These are phyloP conservation scores for Apostichopus japonicus DNA, from an alignment of 35 echinoderm and acorn worm species.

Conservation along the genomic window DNA sequence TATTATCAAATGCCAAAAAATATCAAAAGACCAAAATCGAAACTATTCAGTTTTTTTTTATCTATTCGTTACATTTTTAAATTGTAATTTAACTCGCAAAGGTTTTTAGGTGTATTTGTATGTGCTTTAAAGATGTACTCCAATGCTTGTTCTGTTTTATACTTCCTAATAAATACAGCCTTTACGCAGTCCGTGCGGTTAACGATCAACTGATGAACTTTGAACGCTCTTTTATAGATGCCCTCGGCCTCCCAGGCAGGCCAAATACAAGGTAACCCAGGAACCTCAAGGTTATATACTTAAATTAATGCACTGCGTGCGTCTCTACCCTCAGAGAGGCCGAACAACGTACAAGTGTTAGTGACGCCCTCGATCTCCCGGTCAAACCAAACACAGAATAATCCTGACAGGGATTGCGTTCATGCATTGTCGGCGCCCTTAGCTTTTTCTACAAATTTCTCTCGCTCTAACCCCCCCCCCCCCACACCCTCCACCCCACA, in stretches of 20 bases:
- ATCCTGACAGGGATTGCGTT: too few species aligned
- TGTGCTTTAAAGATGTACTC: not conserved
- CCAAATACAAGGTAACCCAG: conserved; percentile 53
- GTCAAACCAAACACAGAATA: too few species aligned
- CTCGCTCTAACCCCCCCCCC: too few species aligned
- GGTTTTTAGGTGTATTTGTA: not conserved
- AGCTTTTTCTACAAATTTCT: too few species aligned
- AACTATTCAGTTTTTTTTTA: not conserved
- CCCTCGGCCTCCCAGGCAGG: conserved; percentile 54
- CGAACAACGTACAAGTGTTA: too few species aligned
- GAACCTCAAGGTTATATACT: too few species aligned
- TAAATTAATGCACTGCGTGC: too few species aligned
- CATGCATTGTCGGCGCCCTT: too few species aligned
- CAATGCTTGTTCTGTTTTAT: not conserved
- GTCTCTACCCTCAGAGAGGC: too few species aligned
- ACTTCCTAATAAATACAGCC: not conserved
- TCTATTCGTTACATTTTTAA: not conserved
- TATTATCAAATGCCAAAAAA: not conserved
- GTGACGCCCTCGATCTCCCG: too few species aligned
- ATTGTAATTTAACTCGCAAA: not conserved
- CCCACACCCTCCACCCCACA: too few species aligned
- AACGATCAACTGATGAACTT: conserved; percentile 67
- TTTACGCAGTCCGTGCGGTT: conserved; percentile 26
- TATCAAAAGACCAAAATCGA: not conserved
- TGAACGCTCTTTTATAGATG: conserved; percentile 63